Evolutionary conservation across 2,888 invertebrate genomes (phyloP), one percentile per base, ranked within the genome.

Genomic region (Zhuqinia jingwanae): DNA sequence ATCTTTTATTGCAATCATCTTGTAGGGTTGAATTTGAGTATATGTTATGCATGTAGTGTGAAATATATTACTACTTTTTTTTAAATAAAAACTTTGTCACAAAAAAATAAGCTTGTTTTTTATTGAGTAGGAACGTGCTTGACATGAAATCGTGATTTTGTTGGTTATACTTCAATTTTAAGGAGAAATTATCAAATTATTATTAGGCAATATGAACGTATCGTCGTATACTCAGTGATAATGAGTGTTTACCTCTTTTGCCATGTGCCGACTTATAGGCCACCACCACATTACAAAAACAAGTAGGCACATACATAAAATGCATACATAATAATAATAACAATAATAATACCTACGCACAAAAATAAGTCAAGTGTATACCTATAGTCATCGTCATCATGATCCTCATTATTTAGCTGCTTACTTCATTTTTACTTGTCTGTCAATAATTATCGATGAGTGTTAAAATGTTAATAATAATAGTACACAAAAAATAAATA

Each of bases 111-210:
- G 8, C 36, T 36, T 36, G n/a, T 3, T 27, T 27, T 17, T 27
- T 30, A 53, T 27, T 53, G 75, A 63, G 53, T 22, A 73, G 50
- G 85, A 85, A 78, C 85, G 78, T 85, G 79, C 75, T 80, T 84
- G 87, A 80, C 80, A 84, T 73, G 80, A 85, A 87, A 78, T 78
- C 79, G 87, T 82, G 83, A 87, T 83, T 83, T 87, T 84, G 83
- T 87, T 83, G 70, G 75, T 87, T 83, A 78, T 79, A 60, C 83
- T 63, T 79, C 68, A 83, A 78, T 75, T 79, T 79, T 87, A 65
- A 65, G 73, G 63, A 84, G 83, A 87, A 87, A 83, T 75, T 78
- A 83, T 65, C 79, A 82, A 83, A 73, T 70, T 70, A 78, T 73
- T 79, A 80, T 86, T 86, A 80, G 30, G 85, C 80, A 86, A 86